phyloP scores from a whole-genome alignment of 2,797 vertebrate genomes.

The Crax fasciolata region DNA sequence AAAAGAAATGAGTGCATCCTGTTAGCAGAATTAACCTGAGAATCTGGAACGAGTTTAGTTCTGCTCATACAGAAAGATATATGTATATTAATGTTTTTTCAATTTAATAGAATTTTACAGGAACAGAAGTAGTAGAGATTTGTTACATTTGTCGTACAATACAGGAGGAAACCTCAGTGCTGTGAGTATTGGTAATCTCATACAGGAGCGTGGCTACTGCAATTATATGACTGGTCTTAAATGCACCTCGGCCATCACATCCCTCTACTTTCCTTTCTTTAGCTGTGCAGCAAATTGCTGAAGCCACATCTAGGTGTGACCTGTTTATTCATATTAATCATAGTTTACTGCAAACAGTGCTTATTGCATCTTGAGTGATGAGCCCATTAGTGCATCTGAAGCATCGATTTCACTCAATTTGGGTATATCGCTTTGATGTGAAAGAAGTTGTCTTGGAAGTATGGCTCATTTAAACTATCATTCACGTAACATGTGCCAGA shows the following conservation, averaged over 20 bases:
- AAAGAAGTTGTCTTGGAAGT: constrained; percentile 14
- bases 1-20: not conserved
- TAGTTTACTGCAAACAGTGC: not conserved
- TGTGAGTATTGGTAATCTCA: not conserved
- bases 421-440: constrained; percentile 8
- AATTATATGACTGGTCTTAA: not conserved
- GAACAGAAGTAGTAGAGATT: not conserved
- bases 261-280: not conserved
- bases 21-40: constrained; percentile 7
- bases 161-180: not conserved
- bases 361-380: not conserved
- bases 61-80: not conserved
- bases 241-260: not conserved
- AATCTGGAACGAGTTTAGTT: not conserved
- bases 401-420: constrained; percentile 1
- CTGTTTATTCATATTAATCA: not conserved
- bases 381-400: not conserved
- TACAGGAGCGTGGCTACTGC: not conserved
- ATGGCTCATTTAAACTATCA: not conserved
- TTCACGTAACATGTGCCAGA: not conserved
- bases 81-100: not conserved
- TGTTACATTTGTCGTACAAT: not conserved
- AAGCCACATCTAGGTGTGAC: not conserved
- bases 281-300: not conserved
- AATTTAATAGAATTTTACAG: constrained; percentile 9